These are phyloP conservation scores for Lanius collurio DNA, from an alignment of 2,113 vertebrate genomes.

Conservation along the genomic window DNA sequence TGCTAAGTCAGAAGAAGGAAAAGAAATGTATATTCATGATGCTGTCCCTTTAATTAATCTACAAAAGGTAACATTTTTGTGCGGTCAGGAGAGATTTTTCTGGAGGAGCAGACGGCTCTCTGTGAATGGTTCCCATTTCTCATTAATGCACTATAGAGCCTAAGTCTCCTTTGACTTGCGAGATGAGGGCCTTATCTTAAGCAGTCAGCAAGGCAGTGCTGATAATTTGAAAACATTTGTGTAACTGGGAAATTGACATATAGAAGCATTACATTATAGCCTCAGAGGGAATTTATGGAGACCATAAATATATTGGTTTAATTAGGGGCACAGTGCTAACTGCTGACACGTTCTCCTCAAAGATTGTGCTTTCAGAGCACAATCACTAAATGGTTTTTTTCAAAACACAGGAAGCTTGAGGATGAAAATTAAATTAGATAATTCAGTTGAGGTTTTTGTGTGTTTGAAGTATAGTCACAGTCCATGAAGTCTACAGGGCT, in stretches of 20 bases:
- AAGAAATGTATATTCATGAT: not conserved
- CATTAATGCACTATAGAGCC: not conserved
- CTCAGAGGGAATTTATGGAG: not conserved
- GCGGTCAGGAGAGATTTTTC: not conserved
- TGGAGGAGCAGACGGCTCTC: not conserved
- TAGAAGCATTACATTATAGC: not conserved
- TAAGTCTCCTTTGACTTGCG: not conserved
- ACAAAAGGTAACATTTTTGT: not conserved
- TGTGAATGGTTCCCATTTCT: not conserved
- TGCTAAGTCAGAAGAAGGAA: not conserved
- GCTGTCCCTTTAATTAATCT: not conserved
- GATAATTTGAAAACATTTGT: slow-evolving; percentile 1
- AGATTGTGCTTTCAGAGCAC: not conserved
- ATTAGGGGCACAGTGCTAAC: not conserved
- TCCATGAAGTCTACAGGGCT: not conserved
- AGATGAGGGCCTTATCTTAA: slow-evolving; percentile 12
- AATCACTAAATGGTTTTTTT: not conserved
- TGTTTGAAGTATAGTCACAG: not conserved
- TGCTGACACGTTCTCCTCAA: not conserved
- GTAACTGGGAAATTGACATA: not conserved
- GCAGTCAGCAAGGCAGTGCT: not conserved
- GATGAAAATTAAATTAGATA: not conserved
- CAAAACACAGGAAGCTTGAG: not conserved
- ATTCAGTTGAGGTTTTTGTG: not conserved
- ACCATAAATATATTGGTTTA: slow-evolving; percentile 5